Percentiles rank a stretch among this genome's conserved stretches.
Evolutionary conservation across 2,113 vertebrate species (phyloP).

Genomic region (Grus americana): DNA sequence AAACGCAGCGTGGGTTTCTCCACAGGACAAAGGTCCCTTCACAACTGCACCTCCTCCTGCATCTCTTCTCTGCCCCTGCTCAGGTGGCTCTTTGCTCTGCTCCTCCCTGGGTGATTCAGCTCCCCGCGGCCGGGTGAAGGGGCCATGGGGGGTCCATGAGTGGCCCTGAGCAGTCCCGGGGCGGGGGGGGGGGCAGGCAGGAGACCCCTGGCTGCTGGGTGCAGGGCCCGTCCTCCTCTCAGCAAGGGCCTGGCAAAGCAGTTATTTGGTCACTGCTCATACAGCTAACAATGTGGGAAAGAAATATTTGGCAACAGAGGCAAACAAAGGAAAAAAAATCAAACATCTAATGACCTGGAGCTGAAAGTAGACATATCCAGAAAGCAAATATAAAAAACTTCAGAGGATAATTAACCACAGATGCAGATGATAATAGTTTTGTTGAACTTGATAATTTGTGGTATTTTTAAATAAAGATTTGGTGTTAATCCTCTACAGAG

Average conservation of each 20-base stretch:
- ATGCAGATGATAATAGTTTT: neutral
- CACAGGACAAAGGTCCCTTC: neutral
- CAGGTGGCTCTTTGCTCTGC: neutral
- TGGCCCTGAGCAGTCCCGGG: neutral
- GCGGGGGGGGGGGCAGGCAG: too few relatives aligned
- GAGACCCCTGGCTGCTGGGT: rapidly evolving
- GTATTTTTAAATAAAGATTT: neutral
- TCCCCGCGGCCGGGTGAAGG: rapidly evolving
- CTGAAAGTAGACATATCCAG: neutral
- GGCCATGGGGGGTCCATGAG: rapidly evolving
- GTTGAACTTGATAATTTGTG: neutral
- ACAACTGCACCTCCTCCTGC: neutral
- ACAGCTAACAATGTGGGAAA: neutral
- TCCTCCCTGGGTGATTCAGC: rapidly evolving
- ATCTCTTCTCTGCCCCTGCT: neutral
- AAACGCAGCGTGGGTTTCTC: rapidly evolving
- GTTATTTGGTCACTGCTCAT: neutral
- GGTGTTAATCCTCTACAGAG: neutral
- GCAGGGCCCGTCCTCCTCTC: neutral
- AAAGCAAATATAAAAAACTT: neutral
- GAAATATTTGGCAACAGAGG: neutral
- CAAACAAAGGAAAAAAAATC: neutral
- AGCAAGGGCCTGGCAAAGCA: neutral
- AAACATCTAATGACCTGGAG: neutral
- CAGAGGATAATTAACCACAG: neutral